Evolutionary conservation across 2,113 vertebrate genomes (phyloP).

Genomic region (Ginglymostoma cirratum): DNA sequence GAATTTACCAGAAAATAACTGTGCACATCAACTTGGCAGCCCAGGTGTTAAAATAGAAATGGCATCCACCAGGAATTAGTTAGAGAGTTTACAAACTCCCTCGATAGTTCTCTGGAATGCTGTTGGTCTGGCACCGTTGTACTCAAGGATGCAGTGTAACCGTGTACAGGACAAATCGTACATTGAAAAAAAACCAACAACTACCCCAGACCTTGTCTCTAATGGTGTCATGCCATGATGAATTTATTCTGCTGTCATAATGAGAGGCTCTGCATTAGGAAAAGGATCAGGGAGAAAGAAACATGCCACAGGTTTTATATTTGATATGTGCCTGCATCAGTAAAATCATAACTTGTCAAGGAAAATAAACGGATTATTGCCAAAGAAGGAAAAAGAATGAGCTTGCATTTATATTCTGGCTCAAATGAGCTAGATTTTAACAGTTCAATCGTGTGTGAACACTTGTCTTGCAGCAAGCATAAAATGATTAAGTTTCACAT

Average conservation of each 20-base stretch:
- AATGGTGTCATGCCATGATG: neutral
- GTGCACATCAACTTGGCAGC: neutral
- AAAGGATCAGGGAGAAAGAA: neutral
- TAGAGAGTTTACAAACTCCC: neutral
- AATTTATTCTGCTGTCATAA: neutral
- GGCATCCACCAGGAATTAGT: neutral
- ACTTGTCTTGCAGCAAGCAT: neutral
- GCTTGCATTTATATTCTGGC: neutral
- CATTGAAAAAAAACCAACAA: neutral
- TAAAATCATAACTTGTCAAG: neutral
- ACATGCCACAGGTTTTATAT: neutral
- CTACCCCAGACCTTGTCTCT: neutral
- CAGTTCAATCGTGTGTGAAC: neutral
- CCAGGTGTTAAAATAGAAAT: conserved; percentile 12
- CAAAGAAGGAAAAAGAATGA: neutral
- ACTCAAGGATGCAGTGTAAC: neutral
- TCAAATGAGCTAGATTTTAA: neutral
- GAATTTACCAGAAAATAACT: neutral
- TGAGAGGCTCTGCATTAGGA: neutral
- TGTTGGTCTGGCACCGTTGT: neutral
- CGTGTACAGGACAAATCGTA: neutral
- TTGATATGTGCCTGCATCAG: neutral
- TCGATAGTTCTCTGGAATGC: neutral
- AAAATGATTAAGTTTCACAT: neutral
- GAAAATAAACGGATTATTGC: neutral